Evolutionary conservation across 2,113 vertebrate species (phyloP), one percentile per base, ranked within the genome.

Genomic region (Tympanuchus pallidicinctus): DNA sequence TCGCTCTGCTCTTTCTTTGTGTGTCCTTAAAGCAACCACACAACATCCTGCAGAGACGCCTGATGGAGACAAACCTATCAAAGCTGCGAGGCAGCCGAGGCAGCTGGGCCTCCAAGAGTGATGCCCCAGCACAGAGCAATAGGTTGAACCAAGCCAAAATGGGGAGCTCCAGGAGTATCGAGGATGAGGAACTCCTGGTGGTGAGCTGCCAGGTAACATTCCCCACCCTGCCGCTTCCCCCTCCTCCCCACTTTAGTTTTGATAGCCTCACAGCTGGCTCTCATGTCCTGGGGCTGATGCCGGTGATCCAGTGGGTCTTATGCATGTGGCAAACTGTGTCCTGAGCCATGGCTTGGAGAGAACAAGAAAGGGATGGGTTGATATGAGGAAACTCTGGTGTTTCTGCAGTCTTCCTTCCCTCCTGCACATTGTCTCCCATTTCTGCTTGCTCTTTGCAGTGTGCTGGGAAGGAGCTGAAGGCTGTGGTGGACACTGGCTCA

Each of bases 21-120:
- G 75, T 92, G 91, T 48, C 40, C 89, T 59, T 92, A 65, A 94
- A 99, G 99, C 99, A 99, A 96, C 99, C 99, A 10, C 99, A 99
- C 36, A 98, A 98, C 40, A 98, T 99, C 79, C 97, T 99, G 86
- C 98, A 99, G 96, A 98, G 97, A 80, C 98, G 99, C 52, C 96
- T 99, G 77, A 97, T 99, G 98, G 98, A 99, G 92, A 98, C 98
- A 69, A 98, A 98, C 64, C 65, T 99, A 45, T 98, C 98, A 27
- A 98, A 97, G 69, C 79, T 98, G 24, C 97, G 97, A 72, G 96
- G 97, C 96, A 95, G 94, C 74, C 97, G 96, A 32, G 97, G 98
- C 6, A 93, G 97, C 20, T 97, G 98, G 85, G 38, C 97, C 21
- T 97, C 88, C 0, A 98, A 98, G 93, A 97, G 91, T 1, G 98